These are phyloP conservation scores for Acromyrmex charruanus DNA, from an alignment of 1,140 invertebrate species.

Conservation along the genomic window DNA sequence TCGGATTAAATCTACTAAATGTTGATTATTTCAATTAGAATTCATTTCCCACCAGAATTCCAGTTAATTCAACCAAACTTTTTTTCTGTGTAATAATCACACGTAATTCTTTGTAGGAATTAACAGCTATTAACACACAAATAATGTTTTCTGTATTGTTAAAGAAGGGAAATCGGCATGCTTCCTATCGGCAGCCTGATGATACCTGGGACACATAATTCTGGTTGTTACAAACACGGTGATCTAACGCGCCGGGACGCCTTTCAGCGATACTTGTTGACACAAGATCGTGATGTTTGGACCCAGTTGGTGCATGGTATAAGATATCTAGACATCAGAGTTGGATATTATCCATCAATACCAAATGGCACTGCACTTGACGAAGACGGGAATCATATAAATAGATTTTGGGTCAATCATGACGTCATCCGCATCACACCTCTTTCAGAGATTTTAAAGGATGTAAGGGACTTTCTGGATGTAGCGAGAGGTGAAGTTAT, in stretches of 20 bases:
- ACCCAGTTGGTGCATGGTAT: slow-evolving; percentile 93
- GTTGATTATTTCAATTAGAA: too few relatives aligned
- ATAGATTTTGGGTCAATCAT: slow-evolving; percentile 91
- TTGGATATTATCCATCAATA: slow-evolving; percentile 87
- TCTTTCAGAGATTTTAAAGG: slow-evolving; percentile 88
- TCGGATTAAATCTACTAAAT: too few relatives aligned
- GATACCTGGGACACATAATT: slow-evolving; percentile 91
- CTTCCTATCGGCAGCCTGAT: slow-evolving; percentile 88
- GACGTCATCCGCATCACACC: slow-evolving; percentile 89
- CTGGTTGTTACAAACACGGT: slow-evolving; percentile 87
- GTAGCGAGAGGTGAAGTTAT: slow-evolving; percentile 89
- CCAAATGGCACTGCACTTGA: slow-evolving; percentile 75
- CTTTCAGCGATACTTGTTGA: slow-evolving; percentile 87
- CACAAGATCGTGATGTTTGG: slow-evolving; percentile 93
- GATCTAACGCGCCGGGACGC: slow-evolving; percentile 83
- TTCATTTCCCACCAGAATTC: too few relatives aligned
- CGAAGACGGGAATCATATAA: slow-evolving; percentile 78
- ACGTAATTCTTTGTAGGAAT: background rate
- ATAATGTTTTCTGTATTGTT: slow-evolving; percentile 44
- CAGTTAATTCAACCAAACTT: too few relatives aligned
- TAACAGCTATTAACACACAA: background rate
- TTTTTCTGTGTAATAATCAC: background rate
- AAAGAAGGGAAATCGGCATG: slow-evolving; percentile 86
- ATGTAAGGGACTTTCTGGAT: slow-evolving; percentile 89
- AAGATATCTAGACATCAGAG: slow-evolving; percentile 92